Base-by-base conservation (phyloP, 2,113 vertebrate species). In the Xyrauchen texanus region DNA sequence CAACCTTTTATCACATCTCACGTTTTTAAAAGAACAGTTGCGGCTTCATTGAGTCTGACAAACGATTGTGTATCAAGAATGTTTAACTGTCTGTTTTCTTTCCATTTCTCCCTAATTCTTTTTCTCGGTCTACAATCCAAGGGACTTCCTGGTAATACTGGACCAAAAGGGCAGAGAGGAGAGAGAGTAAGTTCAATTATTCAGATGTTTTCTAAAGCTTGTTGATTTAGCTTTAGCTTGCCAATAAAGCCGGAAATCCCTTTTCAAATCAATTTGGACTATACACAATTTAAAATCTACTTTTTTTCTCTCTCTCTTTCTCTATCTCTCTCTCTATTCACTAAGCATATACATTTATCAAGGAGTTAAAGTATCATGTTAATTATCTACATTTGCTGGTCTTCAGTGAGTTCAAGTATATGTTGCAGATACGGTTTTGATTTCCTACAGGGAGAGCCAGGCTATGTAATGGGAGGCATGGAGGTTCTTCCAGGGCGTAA, bases 111-210 rank as follows among this genome's bases (percentile, higher is more conserved):
- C 55, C 10, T 69, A 15, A 61, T 4, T 34, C 11, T 78, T 16
- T 58, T 47, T 15, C 78, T n/a, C 57, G 7, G 64, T 34, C 62
- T 16, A 12, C 63, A 53, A 73, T 85, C 80, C 2, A 83, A 96
- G 96, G 96, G 96, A 12, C 85, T 78, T 67, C 90, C 88, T 2
- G 96, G 96, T 15, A 81, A 84, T 62, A 79, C 94, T 4, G 96
- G 96, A 80, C 85, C 88, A 42, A 91, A 86, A 0, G 96, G 96
- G 10, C 94, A 95, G 7, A 94, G 96, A 91, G 96, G 96, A 85
- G 94, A 96, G 68, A 92, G 95, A 84, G 96, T 96, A 82, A 92
- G 95, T 92, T 84, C 12, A 46, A 4, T n/a, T 13, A 13, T 4
- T 52, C 52, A 42, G 8, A 5, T 7, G n/a, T 21, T 42, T 7